These are phyloP conservation scores for Pitangus sulphuratus DNA, from an alignment of 2,797 vertebrate genomes.

Conservation along the genomic window DNA sequence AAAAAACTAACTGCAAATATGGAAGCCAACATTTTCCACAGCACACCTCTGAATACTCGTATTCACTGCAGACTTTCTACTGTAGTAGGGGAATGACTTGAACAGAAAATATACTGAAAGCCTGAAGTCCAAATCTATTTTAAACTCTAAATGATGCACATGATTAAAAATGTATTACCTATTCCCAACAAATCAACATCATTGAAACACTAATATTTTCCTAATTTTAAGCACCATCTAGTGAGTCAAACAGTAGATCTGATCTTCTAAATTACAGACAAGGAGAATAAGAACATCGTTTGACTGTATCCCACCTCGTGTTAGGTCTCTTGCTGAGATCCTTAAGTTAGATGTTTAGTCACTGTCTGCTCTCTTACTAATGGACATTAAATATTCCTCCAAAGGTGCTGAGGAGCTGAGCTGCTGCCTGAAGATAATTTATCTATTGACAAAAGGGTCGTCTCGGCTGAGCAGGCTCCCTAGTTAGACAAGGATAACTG, in stretches of 20 bases:
- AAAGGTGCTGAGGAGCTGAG: background rate
- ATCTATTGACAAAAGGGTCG: background rate
- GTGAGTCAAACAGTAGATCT: background rate
- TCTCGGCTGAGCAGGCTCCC: background rate
- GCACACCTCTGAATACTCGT: background rate
- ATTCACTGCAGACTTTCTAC: background rate
- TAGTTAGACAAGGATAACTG: background rate
- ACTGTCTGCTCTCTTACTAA: background rate
- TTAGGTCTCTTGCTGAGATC: background rate
- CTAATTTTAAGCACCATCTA: slow-evolving; percentile 24
- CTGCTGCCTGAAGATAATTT: background rate
- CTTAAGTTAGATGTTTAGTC: background rate
- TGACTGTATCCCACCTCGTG: background rate
- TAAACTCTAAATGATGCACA: background rate
- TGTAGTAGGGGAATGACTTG: background rate
- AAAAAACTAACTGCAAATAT: background rate
- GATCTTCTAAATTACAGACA: background rate
- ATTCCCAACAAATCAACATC: background rate
- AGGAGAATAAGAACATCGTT: background rate
- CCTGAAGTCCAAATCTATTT: background rate
- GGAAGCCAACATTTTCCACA: background rate
- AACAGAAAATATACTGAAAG: background rate
- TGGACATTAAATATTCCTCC: background rate
- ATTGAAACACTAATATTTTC: background rate
- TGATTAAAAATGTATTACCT: slow-evolving; percentile 3